phyloP scores from a whole-genome alignment of 2,888 invertebrate species.

The Ischnus inquisitorius region DNA sequence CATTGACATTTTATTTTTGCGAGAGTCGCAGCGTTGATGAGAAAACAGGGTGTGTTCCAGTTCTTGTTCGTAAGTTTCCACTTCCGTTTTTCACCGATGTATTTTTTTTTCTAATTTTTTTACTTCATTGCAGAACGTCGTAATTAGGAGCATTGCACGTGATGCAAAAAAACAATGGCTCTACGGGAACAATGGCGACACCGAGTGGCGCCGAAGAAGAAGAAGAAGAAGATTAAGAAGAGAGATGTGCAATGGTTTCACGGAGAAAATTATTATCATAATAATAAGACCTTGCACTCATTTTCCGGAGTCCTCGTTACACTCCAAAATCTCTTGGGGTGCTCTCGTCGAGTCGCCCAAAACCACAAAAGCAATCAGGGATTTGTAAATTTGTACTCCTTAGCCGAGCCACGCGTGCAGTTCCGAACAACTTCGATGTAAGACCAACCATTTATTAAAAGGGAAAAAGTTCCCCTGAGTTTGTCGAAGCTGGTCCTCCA shows the following conservation, averaged over 20 bases:
- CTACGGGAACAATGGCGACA: neutral
- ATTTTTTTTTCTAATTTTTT: slow-evolving; percentile 47
- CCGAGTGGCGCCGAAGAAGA: slow-evolving; percentile 17
- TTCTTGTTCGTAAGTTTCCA: neutral
- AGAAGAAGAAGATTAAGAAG: slow-evolving; percentile 12
- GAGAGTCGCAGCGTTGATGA: neutral
- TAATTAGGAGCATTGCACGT: slow-evolving; percentile 73
- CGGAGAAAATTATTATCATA: slow-evolving; percentile 52
- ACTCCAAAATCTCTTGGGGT: neutral
- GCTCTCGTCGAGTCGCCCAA: neutral
- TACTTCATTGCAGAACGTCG: slow-evolving; percentile 70
- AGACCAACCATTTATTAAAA: neutral
- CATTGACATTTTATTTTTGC: neutral
- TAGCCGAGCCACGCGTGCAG: neutral
- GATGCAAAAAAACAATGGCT: slow-evolving; percentile 55
- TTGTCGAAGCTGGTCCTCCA: too few relatives aligned
- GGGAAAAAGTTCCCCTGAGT: neutral
- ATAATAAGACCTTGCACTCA: slow-evolving; percentile 20
- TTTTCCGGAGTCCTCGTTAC: neutral
- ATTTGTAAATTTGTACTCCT: neutral
- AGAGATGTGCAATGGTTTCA: slow-evolving; percentile 4
- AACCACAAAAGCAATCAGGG: neutral
- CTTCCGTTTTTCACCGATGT: neutral
- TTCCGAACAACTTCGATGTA: neutral
- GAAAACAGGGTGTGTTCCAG: neutral